Conservation (phyloP, 2,113 vertebrate species). For the Pogonocichla stellata region DNA sequence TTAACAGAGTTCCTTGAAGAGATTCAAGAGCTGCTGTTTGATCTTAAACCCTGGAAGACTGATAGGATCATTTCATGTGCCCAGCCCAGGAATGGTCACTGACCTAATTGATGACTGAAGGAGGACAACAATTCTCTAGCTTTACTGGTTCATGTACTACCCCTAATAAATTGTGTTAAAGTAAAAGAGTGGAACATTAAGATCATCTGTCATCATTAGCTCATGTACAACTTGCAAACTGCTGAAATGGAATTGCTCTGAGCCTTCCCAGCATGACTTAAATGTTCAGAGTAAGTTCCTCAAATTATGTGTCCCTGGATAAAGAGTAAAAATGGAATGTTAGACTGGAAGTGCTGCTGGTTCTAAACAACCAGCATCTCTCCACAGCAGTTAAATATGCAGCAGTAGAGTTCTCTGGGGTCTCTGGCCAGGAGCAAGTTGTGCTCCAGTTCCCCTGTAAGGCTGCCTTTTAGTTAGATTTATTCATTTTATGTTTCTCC, state of each 20-base stretch:
- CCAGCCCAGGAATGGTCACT: not conserved
- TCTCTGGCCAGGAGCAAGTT: not conserved
- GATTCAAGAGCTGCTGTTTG: not conserved
- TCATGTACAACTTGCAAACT: not conserved
- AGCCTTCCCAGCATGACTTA: not conserved
- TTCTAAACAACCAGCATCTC: not conserved
- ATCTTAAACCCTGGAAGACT: not conserved
- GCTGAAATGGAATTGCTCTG: not conserved
- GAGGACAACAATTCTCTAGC: not conserved
- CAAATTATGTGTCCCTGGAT: not conserved
- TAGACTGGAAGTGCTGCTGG: not conserved
- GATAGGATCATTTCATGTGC: not conserved
- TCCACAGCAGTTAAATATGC: not conserved
- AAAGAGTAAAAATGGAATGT: not conserved
- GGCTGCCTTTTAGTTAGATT: not conserved
- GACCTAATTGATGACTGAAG: not conserved
- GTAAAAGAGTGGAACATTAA: not conserved
- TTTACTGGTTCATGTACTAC: not conserved
- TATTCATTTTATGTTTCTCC: not conserved
- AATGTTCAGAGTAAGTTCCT: not conserved
- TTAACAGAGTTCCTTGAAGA: not conserved
- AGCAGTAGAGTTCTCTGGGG: not conserved
- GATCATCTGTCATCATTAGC: constrained; percentile 14
- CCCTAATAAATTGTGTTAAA: not conserved
- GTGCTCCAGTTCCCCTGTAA: not conserved